Percentiles rank a stretch among this genome's conserved stretches.
These are phyloP conservation scores for Cantharis lateralis DNA, from an alignment of 2,888 invertebrate genomes.

Conservation along the genomic window DNA sequence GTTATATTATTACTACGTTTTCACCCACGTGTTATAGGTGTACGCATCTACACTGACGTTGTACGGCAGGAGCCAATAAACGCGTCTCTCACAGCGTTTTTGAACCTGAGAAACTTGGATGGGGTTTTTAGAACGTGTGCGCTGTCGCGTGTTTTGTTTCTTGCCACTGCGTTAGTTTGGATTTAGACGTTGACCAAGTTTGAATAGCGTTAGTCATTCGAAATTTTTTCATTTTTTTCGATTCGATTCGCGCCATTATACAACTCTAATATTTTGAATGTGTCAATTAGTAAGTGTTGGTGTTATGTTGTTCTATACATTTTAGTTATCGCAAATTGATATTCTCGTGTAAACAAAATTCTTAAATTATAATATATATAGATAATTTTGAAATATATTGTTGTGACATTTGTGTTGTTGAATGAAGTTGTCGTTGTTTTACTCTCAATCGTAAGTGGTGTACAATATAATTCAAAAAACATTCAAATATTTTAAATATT, in stretches of 20 bases:
- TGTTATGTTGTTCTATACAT: neutral
- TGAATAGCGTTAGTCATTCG: neutral
- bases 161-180: slow-evolving; percentile 20
- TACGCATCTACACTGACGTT: slow-evolving; percentile 20
- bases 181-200: slow-evolving; percentile 5
- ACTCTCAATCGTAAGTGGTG: neutral
- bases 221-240: neutral
- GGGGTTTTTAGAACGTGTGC: slow-evolving; percentile 23
- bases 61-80: slow-evolving; percentile 20
- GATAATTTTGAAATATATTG: neutral
- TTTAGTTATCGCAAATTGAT: neutral
- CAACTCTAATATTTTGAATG: neutral
- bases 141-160: slow-evolving; percentile 26
- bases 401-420: neutral
- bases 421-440: neutral
- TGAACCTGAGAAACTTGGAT: slow-evolving; percentile 17
- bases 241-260: slow-evolving; percentile 23
- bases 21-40: slow-evolving; percentile 27
- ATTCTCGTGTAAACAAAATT: neutral
- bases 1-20: slow-evolving; percentile 8
- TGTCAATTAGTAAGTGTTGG: neutral
- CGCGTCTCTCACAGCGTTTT: slow-evolving; percentile 8
- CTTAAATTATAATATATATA: neutral
- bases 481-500: neutral
- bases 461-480: neutral